Evolutionary conservation across 1,140 invertebrate genomes (phyloP), one percentile per base, ranked within the genome.

Genomic region (Protaetia brevitarsis): DNA sequence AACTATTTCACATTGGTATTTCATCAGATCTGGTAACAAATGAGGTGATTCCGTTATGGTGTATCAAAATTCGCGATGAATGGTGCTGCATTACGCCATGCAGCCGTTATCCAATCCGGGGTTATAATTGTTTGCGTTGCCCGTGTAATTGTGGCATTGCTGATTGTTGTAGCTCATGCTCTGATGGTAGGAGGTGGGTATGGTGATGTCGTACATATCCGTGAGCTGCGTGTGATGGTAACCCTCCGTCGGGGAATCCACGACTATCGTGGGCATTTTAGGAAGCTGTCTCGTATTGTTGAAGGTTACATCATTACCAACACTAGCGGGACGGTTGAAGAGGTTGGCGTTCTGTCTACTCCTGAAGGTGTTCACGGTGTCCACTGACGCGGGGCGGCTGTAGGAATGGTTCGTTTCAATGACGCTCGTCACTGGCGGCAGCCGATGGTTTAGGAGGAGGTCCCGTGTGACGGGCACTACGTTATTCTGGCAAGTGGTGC

Each of bases 401-500:
- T 76, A 77, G 66, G 76, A 75, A 71, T 77, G 74, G 34, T 71
- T 75, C 26, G 58, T 37, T 41, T 79, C 76, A 58, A 78, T 76
- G 21, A 76, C 74, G 4, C 75, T 70, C 10, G 69, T 62, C n/a
- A 77, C 69, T 0, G 76, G 75, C 10, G 75, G 74, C 36, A 77
- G 63, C 29, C 73, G 75, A n/a, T 45, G 64, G 36, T 28, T 63
- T 31, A 69, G 70, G 13, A 76, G 27, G 13, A 62, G 60, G 13
- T 74, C 75, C 29, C 73, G 70, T 10, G 71, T 76, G 5, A 68
- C 72, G 7, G 69, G 71, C 16, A 67, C 71, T 29, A 82, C 82
- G 68, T 86, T 84, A 66, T 89, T 88, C n/a, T 86, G 74, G 70
- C 89, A 91, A 2, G 84, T 85, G 0, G 89, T 85, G 3, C 83